Evolutionary conservation across 2,113 vertebrate species (phyloP).

Genomic region (Fulica atra): DNA sequence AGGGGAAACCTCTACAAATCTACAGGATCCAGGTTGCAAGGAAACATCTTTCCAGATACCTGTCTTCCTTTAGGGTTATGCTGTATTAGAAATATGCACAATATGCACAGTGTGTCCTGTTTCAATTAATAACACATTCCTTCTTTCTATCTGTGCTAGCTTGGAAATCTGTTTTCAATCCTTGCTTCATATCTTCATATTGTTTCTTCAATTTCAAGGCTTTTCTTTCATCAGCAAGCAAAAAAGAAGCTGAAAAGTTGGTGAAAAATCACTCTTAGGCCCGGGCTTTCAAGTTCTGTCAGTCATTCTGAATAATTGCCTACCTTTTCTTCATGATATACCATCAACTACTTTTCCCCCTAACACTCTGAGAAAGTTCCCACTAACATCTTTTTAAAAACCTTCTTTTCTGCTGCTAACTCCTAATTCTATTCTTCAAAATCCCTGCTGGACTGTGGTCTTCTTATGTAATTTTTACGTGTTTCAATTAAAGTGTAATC

Average conservation of each 20-base stretch:
- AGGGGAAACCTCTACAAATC: not conserved
- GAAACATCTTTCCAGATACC: not conserved
- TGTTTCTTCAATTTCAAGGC: not conserved
- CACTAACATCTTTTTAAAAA: not conserved
- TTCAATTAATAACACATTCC: not conserved
- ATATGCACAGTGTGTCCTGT: not conserved
- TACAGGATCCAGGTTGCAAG: not conserved
- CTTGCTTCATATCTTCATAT: not conserved
- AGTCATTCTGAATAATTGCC: not conserved
- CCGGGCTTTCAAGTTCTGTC: not conserved
- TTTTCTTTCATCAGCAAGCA: not conserved
- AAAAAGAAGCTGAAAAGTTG: not conserved
- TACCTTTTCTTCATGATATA: not conserved
- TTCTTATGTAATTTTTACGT: not conserved
- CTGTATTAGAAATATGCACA: not conserved
- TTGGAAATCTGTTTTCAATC: not conserved
- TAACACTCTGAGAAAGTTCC: not conserved
- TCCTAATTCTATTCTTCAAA: not conserved
- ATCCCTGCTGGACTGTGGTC: not conserved
- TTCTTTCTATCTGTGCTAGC: not conserved
- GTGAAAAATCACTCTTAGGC: not conserved
- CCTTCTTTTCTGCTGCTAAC: not conserved
- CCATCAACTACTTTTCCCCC: not conserved
- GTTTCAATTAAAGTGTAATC: not conserved
- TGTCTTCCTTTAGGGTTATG: not conserved